Percentiles rank a stretch among this genome's conserved stretches.
These are phyloP conservation scores for Oenanthe melanoleuca DNA, from an alignment of 2,113 vertebrate genomes.

Conservation along the genomic window DNA sequence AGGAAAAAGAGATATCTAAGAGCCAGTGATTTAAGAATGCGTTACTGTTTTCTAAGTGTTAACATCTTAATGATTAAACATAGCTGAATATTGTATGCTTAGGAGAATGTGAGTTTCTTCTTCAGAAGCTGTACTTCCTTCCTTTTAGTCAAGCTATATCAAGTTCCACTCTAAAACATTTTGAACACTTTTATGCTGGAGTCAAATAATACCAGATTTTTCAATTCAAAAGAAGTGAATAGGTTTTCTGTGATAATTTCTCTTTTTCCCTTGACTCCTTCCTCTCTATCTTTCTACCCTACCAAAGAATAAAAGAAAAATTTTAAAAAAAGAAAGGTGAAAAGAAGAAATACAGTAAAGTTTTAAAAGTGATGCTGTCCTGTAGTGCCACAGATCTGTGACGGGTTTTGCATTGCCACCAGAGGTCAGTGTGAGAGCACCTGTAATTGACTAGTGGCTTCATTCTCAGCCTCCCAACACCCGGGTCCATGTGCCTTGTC, in stretches of 20 bases:
- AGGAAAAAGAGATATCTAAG: neutral
- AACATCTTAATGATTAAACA: neutral
- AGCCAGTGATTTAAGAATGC: neutral
- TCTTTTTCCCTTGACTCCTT: neutral
- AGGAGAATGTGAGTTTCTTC: neutral
- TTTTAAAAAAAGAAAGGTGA: no score
- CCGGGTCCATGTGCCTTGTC: rapidly evolving
- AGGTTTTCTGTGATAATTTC: neutral
- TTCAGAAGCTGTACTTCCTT: neutral
- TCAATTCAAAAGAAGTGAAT: neutral
- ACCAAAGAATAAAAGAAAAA: neutral
- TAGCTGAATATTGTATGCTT: neutral
- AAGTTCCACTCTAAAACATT: neutral
- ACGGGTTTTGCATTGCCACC: neutral
- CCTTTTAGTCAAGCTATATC: neutral
- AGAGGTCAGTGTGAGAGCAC: conserved; percentile 59
- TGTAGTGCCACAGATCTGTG: neutral
- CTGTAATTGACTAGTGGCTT: neutral
- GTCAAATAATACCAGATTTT: neutral
- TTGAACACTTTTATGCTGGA: neutral
- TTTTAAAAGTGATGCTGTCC: neutral
- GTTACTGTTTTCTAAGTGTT: neutral
- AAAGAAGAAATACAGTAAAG: neutral
- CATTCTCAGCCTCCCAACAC: neutral
- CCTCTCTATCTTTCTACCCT: neutral